Evolutionary conservation across 2,113 vertebrate genomes (phyloP), one percentile per base, ranked within the genome.

Genomic region (Platichthys flesus): DNA sequence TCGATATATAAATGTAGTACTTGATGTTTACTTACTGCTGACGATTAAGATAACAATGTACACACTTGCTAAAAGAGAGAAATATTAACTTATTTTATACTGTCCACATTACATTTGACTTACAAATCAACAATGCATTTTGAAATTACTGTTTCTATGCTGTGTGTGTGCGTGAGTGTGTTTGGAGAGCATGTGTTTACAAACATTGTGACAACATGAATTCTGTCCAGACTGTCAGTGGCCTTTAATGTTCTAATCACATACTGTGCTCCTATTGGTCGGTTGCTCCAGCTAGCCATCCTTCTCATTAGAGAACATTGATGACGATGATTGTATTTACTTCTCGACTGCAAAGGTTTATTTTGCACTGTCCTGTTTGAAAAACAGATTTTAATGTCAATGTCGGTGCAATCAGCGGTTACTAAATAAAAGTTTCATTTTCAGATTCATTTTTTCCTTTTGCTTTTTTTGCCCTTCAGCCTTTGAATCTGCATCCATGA

Each of bases 371-470:
- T 91, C 84, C 80, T 81, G 83, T 79, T 84, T n/a, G 18, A 67
- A 71, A 73, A 69, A 67, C 16, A 24, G 28, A 79, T 82, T 88
- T 85, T 83, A 82, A 76, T 88, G 77, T 90, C 16, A 54, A 79
- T 51, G 18, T 67, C 16, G 62, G 80, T 86, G 45, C 71, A 84
- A 67, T 61, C 74, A 83, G 83, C 63, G 40, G 87, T 90, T 89
- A 89, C 81, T 90, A 79, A 95, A 94, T 94, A 93, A 95, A 95
- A 64, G 69, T 81, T 77, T 92, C 87, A 61, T 90, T 91, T 92
- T 88, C 85, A 80, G 62, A 81, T 14, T 9, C 15, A 61, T 18
- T 47, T 13, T 54, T 9, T 54, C 51, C 20, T n/a, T 54, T 54
- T 54, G 20, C 20, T 54, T 20, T 54, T 31, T 26, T 23, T 69